Evolutionary conservation across 2,113 vertebrate genomes (phyloP), one percentile per base, ranked within the genome.

Genomic region (Ceyx cyanopectus): DNA sequence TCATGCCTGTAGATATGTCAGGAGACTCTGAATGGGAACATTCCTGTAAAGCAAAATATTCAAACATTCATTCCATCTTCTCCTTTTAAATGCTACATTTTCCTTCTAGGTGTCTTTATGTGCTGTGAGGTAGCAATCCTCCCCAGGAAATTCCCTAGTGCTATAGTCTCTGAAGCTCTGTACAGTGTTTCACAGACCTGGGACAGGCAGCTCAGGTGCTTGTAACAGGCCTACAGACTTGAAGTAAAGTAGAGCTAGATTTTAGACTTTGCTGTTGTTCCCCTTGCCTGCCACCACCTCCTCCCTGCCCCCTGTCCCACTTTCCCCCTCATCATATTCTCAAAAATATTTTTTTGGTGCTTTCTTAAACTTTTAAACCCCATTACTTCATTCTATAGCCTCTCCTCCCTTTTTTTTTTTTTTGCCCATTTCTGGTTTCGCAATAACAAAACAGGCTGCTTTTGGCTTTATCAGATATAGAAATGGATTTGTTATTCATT

Each of bases 31-130:
- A 69, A 70, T 48, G 24, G 85, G 91, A 66, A 66, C 46, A 26
- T 78, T 50, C 29, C 76, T 93, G 85, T 63, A 91, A 70, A 94
- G 63, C 16, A 73, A 69, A 82, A 80, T 41, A 76, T 80, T 91
- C n/a, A 74, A 77, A 84, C 21, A 62, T 32, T 22, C 3, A 76
- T 93, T 79, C 70, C 85, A 15, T 37, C 34, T 62, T 82, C 30
- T 82, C 29, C 30, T 89, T 91, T 95, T 17, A 87, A 69, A 87
- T 81, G 23, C 34, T 68, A 10, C 17, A 20, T 80, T 85, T 95
- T 85, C 29, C 37, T 94, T 89, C 56, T 23, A 54, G 46, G 10
- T 7, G 7, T 82, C 56, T 77, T 77, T 74, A 54, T 46, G 34
- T 1, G 0, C 62, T 69, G 46, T 53, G 66, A 78, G 65, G 32